A percentile compares a stretch with the other conserved stretches of the same genome.
phyloP scores from a whole-genome alignment of 2,888 invertebrate species.

The Fragum sueziense region DNA sequence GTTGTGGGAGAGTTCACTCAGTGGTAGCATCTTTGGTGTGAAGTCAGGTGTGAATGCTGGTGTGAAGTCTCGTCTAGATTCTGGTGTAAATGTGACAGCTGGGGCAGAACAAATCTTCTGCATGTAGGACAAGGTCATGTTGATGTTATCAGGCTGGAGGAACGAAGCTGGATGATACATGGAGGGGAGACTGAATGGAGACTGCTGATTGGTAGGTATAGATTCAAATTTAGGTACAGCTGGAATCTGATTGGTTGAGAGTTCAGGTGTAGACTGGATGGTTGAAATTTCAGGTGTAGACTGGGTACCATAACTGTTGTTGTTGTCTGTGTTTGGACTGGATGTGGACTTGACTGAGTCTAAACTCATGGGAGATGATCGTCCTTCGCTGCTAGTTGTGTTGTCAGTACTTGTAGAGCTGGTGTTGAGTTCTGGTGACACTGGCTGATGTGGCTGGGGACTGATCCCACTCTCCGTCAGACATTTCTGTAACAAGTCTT shows the following conservation, averaged over 20 bases:
- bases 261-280: not conserved
- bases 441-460: not conserved
- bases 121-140: conserved; percentile 47
- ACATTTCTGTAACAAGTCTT: conserved; percentile 52
- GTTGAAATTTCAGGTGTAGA: conserved; percentile 1
- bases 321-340: conserved; percentile 14
- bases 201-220: not conserved
- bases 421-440: conserved; percentile 15
- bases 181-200: not conserved
- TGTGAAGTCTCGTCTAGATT: conserved; percentile 44
- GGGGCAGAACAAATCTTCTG: conserved; percentile 52
- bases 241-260: conserved; percentile 16
- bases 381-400: conserved; percentile 28
- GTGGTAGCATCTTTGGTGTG: not conserved
- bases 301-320: not conserved
- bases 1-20: not conserved
- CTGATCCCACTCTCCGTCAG: conserved; percentile 50
- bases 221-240: not conserved
- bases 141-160: conserved; percentile 25
- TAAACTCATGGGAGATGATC: conserved; percentile 56
- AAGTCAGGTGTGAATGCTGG: conserved; percentile 34
- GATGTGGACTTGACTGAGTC: conserved; percentile 16
- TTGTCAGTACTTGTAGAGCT: conserved; percentile 5
- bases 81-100: conserved; percentile 54
- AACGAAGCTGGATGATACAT: conserved; percentile 7